phyloP scores from a whole-genome alignment of 2,113 vertebrate genomes.

The Shinisaurus crocodilurus region DNA sequence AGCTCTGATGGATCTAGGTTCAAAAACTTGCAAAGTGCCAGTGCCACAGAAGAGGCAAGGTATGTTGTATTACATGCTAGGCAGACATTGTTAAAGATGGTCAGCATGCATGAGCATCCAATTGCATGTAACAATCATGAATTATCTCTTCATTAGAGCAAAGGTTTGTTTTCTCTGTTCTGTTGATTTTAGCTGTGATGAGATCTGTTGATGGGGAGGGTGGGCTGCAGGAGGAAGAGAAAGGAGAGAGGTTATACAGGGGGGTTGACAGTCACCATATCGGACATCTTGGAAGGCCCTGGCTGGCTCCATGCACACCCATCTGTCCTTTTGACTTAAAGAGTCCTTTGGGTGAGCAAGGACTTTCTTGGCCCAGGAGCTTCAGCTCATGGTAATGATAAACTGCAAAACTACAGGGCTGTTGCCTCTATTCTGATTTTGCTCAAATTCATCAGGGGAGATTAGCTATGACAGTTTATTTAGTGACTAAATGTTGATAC shows the following conservation, averaged over 20 bases:
- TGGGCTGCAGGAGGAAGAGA: background rate
- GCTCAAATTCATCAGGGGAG: conserved; percentile 82
- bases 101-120: background rate
- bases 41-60: background rate
- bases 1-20: background rate
- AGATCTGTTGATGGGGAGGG: background rate
- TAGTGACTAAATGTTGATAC: conserved; percentile 85
- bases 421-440: conserved; percentile 80
- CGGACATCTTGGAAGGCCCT: background rate
- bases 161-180: background rate
- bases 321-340: conserved; percentile 10
- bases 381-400: conserved; percentile 45
- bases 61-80: background rate
- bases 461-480: conserved; percentile 85
- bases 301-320: background rate
- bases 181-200: background rate
- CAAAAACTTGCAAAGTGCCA: background rate
- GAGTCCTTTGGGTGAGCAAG: background rate
- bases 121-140: background rate
- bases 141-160: background rate
- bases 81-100: background rate
- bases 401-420: conserved; percentile 52
- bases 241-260: background rate
- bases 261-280: too few species aligned
- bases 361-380: background rate